phyloP scores from a whole-genome alignment of 2,797 vertebrate genomes.

The Cryptoprocta ferox region DNA sequence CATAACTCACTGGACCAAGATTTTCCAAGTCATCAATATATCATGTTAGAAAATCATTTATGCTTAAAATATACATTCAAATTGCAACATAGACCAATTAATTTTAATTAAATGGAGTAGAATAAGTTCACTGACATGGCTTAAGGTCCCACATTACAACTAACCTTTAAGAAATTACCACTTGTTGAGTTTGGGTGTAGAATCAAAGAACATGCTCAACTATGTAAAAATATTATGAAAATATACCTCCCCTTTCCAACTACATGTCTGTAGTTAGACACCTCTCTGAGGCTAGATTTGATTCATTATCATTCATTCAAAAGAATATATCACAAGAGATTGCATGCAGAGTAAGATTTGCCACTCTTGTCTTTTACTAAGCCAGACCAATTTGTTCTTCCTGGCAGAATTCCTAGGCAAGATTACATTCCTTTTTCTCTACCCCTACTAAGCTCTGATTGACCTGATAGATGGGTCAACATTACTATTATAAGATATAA shows the following conservation, averaged over 20 bases:
- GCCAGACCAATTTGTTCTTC: background rate
- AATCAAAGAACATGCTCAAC: background rate
- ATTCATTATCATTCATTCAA: background rate
- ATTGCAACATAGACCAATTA: background rate
- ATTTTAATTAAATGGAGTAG: background rate
- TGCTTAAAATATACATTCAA: background rate
- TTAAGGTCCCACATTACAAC: background rate
- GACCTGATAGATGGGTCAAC: background rate
- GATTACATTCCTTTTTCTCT: background rate
- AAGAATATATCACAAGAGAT: background rate
- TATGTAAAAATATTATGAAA: background rate
- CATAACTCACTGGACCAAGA: background rate
- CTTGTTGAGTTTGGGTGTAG: background rate
- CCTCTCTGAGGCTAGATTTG: background rate
- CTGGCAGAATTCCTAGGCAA: background rate
- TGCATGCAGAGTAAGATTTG: background rate
- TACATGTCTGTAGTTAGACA: background rate
- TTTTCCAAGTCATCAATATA: background rate
- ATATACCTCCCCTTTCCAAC: background rate
- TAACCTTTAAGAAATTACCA: background rate
- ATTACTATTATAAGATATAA: background rate
- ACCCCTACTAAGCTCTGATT: background rate
- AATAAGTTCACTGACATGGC: background rate
- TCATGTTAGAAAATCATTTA: background rate
- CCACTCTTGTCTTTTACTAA: background rate